Percentiles rank a stretch among this genome's conserved stretches.
Conservation (phyloP, 2,888 invertebrate species). For the Drosophila setosimentum region DNA sequence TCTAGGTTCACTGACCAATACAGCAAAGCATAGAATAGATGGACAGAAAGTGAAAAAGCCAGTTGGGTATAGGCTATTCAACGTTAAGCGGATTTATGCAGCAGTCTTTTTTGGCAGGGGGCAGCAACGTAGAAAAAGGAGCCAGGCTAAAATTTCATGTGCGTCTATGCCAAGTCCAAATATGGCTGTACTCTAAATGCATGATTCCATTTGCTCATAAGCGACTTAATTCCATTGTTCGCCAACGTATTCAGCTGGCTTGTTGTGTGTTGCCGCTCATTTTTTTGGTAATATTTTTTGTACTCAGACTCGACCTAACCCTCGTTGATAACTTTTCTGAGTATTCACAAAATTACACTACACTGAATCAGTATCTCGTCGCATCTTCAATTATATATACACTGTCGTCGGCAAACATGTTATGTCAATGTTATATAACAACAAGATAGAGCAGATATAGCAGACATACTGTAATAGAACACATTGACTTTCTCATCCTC, state of each 20-base stretch:
- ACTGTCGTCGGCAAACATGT: neutral
- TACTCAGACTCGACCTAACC: neutral
- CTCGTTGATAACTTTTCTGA: neutral
- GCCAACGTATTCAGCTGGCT: neutral
- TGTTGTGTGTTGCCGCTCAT: neutral
- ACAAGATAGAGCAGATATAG: neutral
- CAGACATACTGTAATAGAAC: neutral
- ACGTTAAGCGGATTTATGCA: slow-evolving; percentile 42
- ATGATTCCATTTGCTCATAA: neutral
- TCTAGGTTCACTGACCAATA: slow-evolving; percentile 14
- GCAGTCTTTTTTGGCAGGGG: neutral
- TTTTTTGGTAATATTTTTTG: neutral
- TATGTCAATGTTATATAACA: neutral
- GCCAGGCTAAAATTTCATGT: neutral
- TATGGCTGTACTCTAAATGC: neutral
- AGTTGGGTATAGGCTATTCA: neutral
- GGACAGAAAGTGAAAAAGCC: neutral
- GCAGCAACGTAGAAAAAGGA: neutral
- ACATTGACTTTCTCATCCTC: neutral
- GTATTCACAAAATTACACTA: neutral
- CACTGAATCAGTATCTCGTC: neutral
- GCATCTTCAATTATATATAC: neutral
- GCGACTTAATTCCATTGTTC: neutral
- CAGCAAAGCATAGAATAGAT: neutral
- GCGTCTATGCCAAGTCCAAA: neutral